Base-by-base conservation (phyloP, 2,797 vertebrate genomes). In the Typhlichthys subterraneus region DNA sequence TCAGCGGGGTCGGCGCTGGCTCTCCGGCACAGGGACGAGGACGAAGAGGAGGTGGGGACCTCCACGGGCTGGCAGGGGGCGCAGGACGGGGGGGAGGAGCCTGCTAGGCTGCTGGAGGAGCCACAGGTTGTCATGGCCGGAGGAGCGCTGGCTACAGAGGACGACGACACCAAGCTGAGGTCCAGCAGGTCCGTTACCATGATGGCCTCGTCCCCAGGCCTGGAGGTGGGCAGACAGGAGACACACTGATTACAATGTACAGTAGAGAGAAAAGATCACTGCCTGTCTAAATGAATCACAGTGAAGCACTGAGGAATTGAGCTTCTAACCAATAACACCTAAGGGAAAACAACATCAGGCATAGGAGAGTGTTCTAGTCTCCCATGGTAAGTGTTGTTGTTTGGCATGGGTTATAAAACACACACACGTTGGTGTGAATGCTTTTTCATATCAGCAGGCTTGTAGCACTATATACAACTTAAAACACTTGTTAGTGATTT, bases 141-240 rank as follows among this genome's bases (percentile, higher is more conserved):
- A 1, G 86, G 85, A 82, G 92, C 48, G 88, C 75, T 73, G 63
- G 85, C 88, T 19, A 81, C 0, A 47, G 83, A 89, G 12, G 90
- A 70, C 33, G 90, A 76, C 1, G 92, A 87, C 65, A 93, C 93
- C 0, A 91, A 91, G 82, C 88, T 89, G 59, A 96, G 85, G 69
- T 96, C 95, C 0, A 95, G 83, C 19, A 94, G 87, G 46, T 97
- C 94, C 3, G 91, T 91, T 59, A 94, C 90, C 0, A 92, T 93
- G 62, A 93, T 80, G 0, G 89, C 90, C 17, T 97, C 95, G 17
- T 96, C 94, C 53, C 89, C 88, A 12, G 89, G 93, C 69, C 95
- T 96, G 80, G 1, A 29, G 4, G 53, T 47, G 12, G 53, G 48
- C 19, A 17, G 47, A 63, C 23, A 60, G 1, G 48, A 4, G 29